Evolutionary conservation across 2,888 invertebrate species (phyloP).

Genomic region (Deladenus siricidicola): DNA sequence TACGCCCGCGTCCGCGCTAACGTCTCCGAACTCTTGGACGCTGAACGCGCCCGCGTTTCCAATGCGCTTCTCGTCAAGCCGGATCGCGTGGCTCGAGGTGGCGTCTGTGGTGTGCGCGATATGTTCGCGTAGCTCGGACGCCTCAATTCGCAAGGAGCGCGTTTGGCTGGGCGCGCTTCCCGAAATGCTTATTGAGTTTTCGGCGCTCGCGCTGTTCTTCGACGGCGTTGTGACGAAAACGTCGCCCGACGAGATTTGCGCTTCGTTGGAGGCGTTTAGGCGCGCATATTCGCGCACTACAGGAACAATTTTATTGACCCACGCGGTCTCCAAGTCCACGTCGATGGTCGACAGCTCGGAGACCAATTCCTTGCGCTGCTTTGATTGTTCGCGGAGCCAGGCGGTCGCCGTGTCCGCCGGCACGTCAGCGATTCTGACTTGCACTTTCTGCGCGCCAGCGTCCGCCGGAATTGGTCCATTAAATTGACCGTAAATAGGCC

Average conservation of each 20-base stretch:
- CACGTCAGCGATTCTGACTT: too few species aligned
- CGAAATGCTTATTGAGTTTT: background rate
- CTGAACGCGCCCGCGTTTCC: background rate
- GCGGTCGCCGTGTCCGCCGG: too few species aligned
- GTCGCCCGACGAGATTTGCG: background rate
- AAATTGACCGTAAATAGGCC: background rate
- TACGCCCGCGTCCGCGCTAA: conserved; percentile 15
- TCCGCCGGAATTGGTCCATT: too few species aligned
- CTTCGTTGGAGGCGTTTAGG: background rate
- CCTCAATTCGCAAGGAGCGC: conserved; percentile 6
- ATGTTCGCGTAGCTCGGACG: background rate
- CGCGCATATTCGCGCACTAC: background rate
- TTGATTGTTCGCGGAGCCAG: conserved; percentile 2
- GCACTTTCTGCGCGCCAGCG: background rate
- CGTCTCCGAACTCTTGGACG: conserved; percentile 14
- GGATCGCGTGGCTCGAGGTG: background rate
- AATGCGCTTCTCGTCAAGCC: conserved; percentile 32
- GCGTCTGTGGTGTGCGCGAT: background rate
- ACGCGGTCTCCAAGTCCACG: background rate
- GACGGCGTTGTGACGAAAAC: background rate
- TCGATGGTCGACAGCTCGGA: background rate
- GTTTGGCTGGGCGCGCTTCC: conserved; percentile 23
- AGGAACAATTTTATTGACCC: background rate
- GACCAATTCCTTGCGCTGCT: background rate
- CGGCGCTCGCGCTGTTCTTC: background rate